Evolutionary conservation across 2,888 invertebrate species (phyloP).

Genomic region (Xylota sylvarum): DNA sequence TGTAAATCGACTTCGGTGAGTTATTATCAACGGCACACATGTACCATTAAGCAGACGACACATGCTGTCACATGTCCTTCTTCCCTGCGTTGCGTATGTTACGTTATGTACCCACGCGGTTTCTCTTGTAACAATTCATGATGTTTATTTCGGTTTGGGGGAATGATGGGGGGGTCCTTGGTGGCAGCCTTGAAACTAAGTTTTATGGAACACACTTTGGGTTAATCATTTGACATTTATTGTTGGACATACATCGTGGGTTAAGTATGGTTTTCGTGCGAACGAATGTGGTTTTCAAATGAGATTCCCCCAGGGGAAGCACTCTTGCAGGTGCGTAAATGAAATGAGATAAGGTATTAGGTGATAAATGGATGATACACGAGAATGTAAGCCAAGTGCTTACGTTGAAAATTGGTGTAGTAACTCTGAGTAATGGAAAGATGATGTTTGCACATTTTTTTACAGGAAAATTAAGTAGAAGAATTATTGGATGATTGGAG

Average conservation of each 20-base stretch:
- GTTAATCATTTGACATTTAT: constrained; percentile 12
- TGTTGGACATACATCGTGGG: background rate
- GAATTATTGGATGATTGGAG: background rate
- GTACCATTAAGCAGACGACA: constrained; percentile 25
- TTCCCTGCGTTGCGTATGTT: too few relatives aligned
- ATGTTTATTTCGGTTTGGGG: too few relatives aligned
- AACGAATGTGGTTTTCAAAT: constrained; percentile 24
- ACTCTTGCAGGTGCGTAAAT: constrained; percentile 4
- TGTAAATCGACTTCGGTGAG: constrained; percentile 66
- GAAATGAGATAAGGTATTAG: background rate
- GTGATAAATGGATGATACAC: background rate
- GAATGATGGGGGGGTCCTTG: background rate
- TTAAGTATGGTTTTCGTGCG: background rate
- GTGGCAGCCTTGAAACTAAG: constrained; percentile 7
- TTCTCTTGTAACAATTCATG: background rate
- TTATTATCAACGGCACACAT: constrained; percentile 52
- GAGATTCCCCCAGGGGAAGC: constrained; percentile 21
- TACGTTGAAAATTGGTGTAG: background rate
- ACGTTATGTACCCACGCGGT: background rate
- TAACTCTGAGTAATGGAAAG: background rate
- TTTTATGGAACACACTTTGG: constrained; percentile 15
- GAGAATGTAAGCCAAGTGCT: constrained; percentile 1
- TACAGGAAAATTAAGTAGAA: background rate
- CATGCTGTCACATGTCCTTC: constrained; percentile 35
- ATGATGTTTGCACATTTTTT: background rate